Evolutionary conservation across 2,113 vertebrate species (phyloP).

Genomic region (Tricholaema leucomelas): DNA sequence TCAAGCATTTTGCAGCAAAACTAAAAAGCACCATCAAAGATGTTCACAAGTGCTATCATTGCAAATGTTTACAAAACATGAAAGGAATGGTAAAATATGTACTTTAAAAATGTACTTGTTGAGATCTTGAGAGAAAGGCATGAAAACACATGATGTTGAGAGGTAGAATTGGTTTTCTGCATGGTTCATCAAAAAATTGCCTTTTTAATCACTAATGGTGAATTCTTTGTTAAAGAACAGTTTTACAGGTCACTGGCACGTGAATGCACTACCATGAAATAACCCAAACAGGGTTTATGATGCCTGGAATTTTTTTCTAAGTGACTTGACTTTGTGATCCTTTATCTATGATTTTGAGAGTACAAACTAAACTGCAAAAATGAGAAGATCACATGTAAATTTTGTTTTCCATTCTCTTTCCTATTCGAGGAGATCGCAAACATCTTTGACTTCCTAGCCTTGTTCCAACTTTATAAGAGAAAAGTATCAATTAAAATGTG

Average conservation of each 20-base stretch:
- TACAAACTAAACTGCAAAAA: neutral
- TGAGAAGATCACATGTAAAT: neutral
- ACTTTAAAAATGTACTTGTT: slow-evolving; percentile 30
- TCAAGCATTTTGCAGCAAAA: slow-evolving; percentile 55
- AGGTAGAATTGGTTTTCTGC: neutral
- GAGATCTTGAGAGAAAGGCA: slow-evolving; percentile 31
- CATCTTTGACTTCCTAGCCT: neutral
- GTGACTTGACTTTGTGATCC: neutral
- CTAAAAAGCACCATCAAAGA: slow-evolving; percentile 67
- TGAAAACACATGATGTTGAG: neutral
- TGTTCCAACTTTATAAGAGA: neutral
- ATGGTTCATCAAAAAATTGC: neutral
- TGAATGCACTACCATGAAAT: neutral
- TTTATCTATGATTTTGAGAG: neutral
- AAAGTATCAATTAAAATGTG: neutral
- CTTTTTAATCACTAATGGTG: neutral
- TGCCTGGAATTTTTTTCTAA: neutral
- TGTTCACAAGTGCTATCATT: slow-evolving; percentile 46
- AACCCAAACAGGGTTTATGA: neutral
- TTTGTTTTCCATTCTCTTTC: neutral
- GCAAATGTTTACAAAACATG: slow-evolving; percentile 64
- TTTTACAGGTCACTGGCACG: neutral
- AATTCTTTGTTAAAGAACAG: neutral
- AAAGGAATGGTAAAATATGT: slow-evolving; percentile 63
- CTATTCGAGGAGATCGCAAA: neutral